Conservation (phyloP, 1,140 invertebrate genomes). For the Nasonia giraulti region DNA sequence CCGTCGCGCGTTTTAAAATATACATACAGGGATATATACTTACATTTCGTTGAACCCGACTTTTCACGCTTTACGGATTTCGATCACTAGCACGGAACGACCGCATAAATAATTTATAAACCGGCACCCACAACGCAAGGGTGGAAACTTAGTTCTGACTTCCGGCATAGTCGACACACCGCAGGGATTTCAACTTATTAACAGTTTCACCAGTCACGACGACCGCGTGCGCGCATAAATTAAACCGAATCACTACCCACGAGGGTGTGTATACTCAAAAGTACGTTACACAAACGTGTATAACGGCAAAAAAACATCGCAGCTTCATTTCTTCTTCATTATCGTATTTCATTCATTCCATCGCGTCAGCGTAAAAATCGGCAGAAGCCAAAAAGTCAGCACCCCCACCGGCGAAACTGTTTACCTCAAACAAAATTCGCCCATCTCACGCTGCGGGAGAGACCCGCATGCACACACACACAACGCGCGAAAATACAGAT, state of each 20-base stretch:
- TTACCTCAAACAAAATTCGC: conserved; percentile 22
- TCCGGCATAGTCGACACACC: background rate
- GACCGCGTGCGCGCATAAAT: too few species aligned
- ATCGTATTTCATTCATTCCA: background rate
- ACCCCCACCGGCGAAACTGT: background rate
- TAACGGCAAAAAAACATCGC: too few species aligned
- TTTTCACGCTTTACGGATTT: conserved; percentile 13
- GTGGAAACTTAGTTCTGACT: background rate
- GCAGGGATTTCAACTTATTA: background rate
- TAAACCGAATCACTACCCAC: too few species aligned
- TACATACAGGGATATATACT: too few species aligned
- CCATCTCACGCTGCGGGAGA: background rate
- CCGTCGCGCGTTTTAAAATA: background rate
- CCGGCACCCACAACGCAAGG: background rate
- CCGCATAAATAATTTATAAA: conserved; percentile 5
- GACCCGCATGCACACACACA: background rate
- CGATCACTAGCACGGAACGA: background rate
- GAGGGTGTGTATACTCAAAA: too few species aligned
- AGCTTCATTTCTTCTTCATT: background rate
- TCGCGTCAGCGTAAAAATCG: background rate
- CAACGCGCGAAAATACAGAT: conserved; percentile 4
- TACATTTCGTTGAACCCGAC: background rate
- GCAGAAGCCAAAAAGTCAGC: background rate
- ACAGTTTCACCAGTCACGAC: too few species aligned
- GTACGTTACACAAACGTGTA: too few species aligned